A percentile compares a stretch with the other conserved stretches of the same genome.
Evolutionary conservation across 1,140 invertebrate genomes (phyloP).

Genomic region (Drosophila kohkoa): DNA sequence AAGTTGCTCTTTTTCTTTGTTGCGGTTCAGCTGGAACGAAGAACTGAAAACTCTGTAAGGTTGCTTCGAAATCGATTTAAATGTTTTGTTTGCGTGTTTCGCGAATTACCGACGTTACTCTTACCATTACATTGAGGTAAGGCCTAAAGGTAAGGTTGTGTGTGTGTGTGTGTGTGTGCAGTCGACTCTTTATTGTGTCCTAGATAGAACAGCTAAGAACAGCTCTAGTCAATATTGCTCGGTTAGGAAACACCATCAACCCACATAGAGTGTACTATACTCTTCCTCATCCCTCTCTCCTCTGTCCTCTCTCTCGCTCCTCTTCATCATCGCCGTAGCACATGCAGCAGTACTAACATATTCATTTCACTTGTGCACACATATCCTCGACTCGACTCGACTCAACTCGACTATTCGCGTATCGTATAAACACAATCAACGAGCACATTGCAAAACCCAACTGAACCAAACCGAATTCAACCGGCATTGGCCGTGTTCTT

Average conservation of each 20-base stretch:
- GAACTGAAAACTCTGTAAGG: conserved; percentile 27
- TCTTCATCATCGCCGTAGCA: neutral
- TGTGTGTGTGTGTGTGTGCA: conserved; percentile 12
- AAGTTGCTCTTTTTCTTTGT: conserved; percentile 14
- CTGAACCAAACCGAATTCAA: neutral
- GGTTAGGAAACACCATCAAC: conserved; percentile 7
- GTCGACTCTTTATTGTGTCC: conserved; percentile 28
- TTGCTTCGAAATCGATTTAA: conserved; percentile 71
- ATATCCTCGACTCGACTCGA: neutral
- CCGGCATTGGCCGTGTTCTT: neutral
- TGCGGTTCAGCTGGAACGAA: conserved; percentile 19
- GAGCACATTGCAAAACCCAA: neutral
- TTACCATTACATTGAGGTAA: conserved; percentile 63
- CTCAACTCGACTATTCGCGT: neutral
- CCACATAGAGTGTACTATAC: neutral
- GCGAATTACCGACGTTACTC: conserved; percentile 46
- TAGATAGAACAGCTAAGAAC: conserved; percentile 18
- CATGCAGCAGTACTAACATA: conserved; percentile 1
- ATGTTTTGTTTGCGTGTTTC: conserved; percentile 77
- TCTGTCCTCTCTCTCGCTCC: too few species aligned
- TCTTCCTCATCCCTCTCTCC: neutral
- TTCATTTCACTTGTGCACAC: conserved; percentile 12
- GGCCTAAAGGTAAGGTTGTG: conserved; percentile 50
- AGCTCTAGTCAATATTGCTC: conserved; percentile 15
- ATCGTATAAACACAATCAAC: neutral